A percentile compares a stretch with the other conserved stretches of the same genome.
Conservation (phyloP, 2,888 invertebrate genomes). For the Linnaemya tessellans region DNA sequence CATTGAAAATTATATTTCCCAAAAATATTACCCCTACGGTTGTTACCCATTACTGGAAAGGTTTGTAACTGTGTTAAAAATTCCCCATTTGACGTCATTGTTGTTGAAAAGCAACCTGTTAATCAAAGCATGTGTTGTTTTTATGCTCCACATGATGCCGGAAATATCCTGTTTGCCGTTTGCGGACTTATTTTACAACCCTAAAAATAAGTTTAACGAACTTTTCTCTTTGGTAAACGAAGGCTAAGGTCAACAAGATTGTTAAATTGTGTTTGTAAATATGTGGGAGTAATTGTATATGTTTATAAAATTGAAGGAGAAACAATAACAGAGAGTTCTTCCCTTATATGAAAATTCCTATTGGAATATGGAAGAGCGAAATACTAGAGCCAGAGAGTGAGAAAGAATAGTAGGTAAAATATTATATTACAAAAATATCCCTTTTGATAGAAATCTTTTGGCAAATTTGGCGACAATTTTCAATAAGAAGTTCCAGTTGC, state of each 20-base stretch:
- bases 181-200: conserved; percentile 20
- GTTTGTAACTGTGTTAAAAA: background rate
- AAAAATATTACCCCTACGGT: background rate
- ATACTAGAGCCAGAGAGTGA: background rate
- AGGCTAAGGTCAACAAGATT: conserved; percentile 71
- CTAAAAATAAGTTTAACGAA: conserved; percentile 57
- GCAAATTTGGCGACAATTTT: conserved; percentile 33
- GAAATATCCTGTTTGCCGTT: conserved; percentile 50
- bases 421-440: conserved; percentile 44
- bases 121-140: conserved; percentile 59
- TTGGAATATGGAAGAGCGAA: conserved; percentile 44
- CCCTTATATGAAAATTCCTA: conserved; percentile 12
- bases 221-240: conserved; percentile 51
- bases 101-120: conserved; percentile 65
- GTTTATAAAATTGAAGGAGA: conserved; percentile 32
- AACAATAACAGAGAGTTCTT: conserved; percentile 65
- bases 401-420: background rate
- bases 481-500: conserved; percentile 60
- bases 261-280: background rate
- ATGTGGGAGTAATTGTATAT: background rate
- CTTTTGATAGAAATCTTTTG: conserved; percentile 5
- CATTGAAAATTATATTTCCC: background rate
- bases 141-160: conserved; percentile 48
- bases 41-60: conserved; percentile 44
- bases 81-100: conserved; percentile 54